Base-by-base conservation (phyloP, 2,888 invertebrate genomes). In the Strigamia crassipes region DNA sequence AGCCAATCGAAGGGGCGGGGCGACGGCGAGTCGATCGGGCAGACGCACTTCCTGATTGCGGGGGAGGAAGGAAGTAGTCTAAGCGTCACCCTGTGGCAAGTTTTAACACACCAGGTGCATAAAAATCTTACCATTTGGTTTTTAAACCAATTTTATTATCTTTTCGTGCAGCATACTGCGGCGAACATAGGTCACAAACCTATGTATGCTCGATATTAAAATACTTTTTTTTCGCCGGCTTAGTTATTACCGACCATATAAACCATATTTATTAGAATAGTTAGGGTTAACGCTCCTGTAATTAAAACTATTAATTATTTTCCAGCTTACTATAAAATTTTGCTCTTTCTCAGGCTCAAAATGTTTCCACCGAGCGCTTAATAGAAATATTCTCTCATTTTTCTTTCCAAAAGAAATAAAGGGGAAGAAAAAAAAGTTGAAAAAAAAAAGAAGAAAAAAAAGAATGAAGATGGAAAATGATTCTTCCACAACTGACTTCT, bases 401-500 rank as follows among this genome's bases (percentile, higher is more conserved):
- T 73, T 73, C 31, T 13, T 31, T 31, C 13, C 10, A 12, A 31
- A 31, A 31, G 12, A 66, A 66, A 66, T 23, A 21, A 21, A 18
- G 18, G 21, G 61, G n/a, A 27, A 73, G 18, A 56, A 56, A 56
- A 56, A 21, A 56, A n/a, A n/a, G n/a, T n/a, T n/a, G n/a, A n/a
- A 1, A 56, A 18, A 8, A 56, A 56, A n/a, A 6, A 51, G 21
- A 18, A 56, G 9, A 56, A 56, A 56, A 56, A 18, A 56, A 18
- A 56, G 56, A 21, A 46, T n/a, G 46, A 46, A 46, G 46, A 46
- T 46, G 46, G 46, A 46, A 46, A 56, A 56, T 56, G 56, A 56
- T 56, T 56, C 56, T 56, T 56, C n/a, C 56, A 56, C 56, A 56
- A 73, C 73, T 73, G 73, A 73, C 73, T 73, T 73, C 73, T 73